These are phyloP conservation scores for Tragelaphus imberbis DNA, from an alignment of 2,113 vertebrate genomes.

Conservation along the genomic window DNA sequence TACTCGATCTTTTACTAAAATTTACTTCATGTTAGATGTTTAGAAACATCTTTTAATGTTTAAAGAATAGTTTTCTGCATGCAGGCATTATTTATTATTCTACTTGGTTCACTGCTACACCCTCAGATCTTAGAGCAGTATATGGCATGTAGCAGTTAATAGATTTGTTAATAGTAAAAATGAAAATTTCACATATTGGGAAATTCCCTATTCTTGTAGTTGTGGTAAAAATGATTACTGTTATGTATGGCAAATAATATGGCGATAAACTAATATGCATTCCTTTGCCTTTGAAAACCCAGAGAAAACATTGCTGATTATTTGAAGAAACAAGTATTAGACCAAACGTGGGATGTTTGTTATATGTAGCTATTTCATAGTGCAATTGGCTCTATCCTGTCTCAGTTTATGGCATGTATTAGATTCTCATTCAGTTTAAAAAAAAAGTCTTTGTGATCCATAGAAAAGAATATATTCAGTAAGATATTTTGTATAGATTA, in stretches of 20 bases:
- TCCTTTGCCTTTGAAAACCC: neutral
- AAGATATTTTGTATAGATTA: neutral
- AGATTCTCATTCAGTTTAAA: conserved; percentile 16
- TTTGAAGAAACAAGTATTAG: neutral
- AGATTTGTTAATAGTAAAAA: neutral
- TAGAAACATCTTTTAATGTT: conserved; percentile 9
- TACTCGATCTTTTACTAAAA: neutral
- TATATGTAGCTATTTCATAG: neutral
- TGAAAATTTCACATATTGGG: neutral
- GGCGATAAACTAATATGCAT: neutral
- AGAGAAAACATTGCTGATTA: neutral
- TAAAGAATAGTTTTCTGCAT: neutral
- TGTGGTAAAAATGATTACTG: neutral
- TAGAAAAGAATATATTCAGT: neutral
- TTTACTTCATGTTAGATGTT: neutral
- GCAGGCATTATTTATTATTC: neutral
- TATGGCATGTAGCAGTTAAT: neutral
- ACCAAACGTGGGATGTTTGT: neutral
- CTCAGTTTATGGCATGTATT: neutral
- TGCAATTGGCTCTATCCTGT: neutral
- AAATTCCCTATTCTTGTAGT: neutral
- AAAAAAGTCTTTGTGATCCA: neutral
- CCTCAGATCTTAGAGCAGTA: neutral
- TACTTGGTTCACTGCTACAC: neutral
- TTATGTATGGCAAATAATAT: neutral